These are phyloP conservation scores for Gymnocheta viridis DNA, from an alignment of 2,888 invertebrate genomes.

Conservation along the genomic window DNA sequence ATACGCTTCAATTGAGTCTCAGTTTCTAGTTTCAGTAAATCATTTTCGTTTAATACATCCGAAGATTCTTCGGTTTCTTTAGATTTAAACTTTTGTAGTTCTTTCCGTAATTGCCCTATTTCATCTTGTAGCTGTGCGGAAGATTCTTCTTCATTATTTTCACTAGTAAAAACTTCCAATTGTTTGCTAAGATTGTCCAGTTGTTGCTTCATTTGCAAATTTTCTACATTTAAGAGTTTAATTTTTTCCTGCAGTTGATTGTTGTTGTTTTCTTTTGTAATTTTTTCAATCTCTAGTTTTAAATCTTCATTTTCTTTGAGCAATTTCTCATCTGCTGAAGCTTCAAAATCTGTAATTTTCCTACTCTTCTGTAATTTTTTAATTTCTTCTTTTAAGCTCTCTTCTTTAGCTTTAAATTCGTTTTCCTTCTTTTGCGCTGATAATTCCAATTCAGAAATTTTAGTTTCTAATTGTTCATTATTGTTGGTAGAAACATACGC, in stretches of 20 bases:
- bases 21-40: slow-evolving; percentile 80
- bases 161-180: slow-evolving; percentile 10
- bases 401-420: slow-evolving; percentile 88
- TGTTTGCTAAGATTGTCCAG: slow-evolving; percentile 19
- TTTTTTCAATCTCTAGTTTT: slow-evolving; percentile 85
- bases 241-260: slow-evolving; percentile 10
- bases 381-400: slow-evolving; percentile 17
- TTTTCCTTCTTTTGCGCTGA: slow-evolving; percentile 90
- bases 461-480: slow-evolving; percentile 73
- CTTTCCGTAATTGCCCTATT: slow-evolving; percentile 84
- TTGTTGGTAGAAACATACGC: slow-evolving; percentile 49
- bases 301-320: slow-evolving; percentile 79
- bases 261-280: not conserved
- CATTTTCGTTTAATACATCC: slow-evolving; percentile 83
- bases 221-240: slow-evolving; percentile 23
- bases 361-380: slow-evolving; percentile 46
- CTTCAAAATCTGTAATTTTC: slow-evolving; percentile 31
- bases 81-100: slow-evolving; percentile 84
- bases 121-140: slow-evolving; percentile 82
- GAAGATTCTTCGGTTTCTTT: slow-evolving; percentile 37
- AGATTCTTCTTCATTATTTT: slow-evolving; percentile 3
- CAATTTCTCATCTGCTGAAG: slow-evolving; percentile 80
- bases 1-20: slow-evolving; percentile 77
- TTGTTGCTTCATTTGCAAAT: slow-evolving; percentile 10
- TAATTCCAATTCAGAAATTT: slow-evolving; percentile 91